Evolutionary conservation across 1,140 invertebrate species (phyloP), one percentile per base, ranked within the genome.

Genomic region (Aethina tumida): DNA sequence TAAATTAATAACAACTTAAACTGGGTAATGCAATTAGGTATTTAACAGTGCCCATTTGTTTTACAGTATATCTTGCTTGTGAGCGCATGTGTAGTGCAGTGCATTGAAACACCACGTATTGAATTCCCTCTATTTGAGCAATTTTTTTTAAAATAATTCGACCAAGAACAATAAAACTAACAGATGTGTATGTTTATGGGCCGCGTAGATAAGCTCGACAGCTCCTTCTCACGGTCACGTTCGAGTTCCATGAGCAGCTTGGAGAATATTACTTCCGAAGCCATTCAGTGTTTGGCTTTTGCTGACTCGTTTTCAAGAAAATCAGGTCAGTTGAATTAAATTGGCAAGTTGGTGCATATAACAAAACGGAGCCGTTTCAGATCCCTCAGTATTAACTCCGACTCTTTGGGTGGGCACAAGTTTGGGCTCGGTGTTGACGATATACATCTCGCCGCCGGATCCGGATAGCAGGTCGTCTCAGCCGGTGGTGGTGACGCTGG

Each of bases 181-280:
- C 35, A 42, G 26, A 20, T 42, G 41, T 63, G 62, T 62, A 45
- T 60, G 58, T 67, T 62, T 71, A 77, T 73, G 72, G 77, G 78
- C 65, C 77, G 75, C 59, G 70, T 75, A 95, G 92, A 97, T 72
- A 94, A 94, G 75, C 75, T 90, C 70, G 92, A 96, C 71, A 90
- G 80, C 62, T 89, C 87, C 52, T 96, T 96, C 70, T 92, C 91
- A 58, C 76, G 91, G 62, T 96, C 92, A 52, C 77, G 92, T 56
- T 94, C 90, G 64, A 95, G 90, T 61, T 93, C 88, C 67, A 94
- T 95, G 81, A 94, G 90, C 47, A 96, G 91, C 66, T 71, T 97
- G 59, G 94, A 97, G 68, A 95, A 93, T 71, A 93, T 95, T 65
- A 84, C 81, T 52, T 84, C 84, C 52, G 94, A 97, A 74, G 85